Base-by-base conservation (phyloP, 1,140 invertebrate species). In the Tetraneura akinire region DNA sequence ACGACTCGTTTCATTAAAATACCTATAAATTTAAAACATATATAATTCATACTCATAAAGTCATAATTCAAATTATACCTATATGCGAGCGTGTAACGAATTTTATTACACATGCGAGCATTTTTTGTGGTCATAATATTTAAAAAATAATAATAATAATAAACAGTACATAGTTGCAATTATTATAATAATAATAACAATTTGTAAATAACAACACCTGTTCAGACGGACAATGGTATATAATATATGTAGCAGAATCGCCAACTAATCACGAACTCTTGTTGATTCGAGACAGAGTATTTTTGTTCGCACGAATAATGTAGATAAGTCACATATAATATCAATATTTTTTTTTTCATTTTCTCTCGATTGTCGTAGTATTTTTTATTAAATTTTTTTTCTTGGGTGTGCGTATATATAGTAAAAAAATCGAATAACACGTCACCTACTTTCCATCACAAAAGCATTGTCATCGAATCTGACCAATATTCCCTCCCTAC, bases 131-230 rank as follows among this genome's bases (percentile, higher is more conserved):
- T 47, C 66, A 26, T 68, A 23, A 26, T 47, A 68, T 45, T n/a
- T 68, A 68, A 8, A 23, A 23, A 55, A 57, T 37, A 57, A n/a
- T n/a, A 18, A 18, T 11, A 26, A 47, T 47, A 8, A 47, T 8
- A 47, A 47, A 68, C 23, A 37, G 13, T 47, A 47, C 21, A 23
- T 45, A 47, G 42, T 68, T 45, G 66, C 66, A 26, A 14, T 26
- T 47, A 68, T 47, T 47, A 47, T 16, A 68, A 47, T 68, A 47
- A 47, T 47, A 45, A 68, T 68, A 66, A 45, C 32, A 42, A 45
- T 66, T 37, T 42, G 37, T 66, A 66, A 66, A 66, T 23, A 68
- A 68, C n/a, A 68, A 68, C 66, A 68, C 66, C 66, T 68, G 66
- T 37, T 68, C 66, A n/a, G 8, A 26, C 11, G 64, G 64, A 66